Evolutionary conservation across 2,888 invertebrate species (phyloP), one percentile per base, ranked within the genome.

Genomic region (Stenichneumon culpator): DNA sequence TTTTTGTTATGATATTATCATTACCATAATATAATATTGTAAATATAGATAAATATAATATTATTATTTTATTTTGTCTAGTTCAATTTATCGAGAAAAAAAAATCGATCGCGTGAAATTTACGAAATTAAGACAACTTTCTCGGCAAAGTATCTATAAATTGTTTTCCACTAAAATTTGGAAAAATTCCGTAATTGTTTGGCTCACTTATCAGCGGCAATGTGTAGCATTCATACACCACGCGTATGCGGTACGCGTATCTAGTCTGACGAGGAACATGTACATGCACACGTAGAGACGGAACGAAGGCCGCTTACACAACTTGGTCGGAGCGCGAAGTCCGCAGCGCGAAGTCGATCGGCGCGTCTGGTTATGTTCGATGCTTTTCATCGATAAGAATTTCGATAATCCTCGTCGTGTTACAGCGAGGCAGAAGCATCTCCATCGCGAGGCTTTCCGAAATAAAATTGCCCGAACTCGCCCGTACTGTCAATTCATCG

Each of bases 321-420:
- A 72, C 36, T 50, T 16, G 50, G 22, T 36, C 50, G 22, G 5
- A n/a, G 79, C 72, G 39, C 79, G 65, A 79, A 79, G 79, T 79
- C 72, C 79, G 60, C 16, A 22, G 5, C 22, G 39, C 65, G 25
- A 65, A 72, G 65, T 39, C 72, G 60, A 79, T 65, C 72, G 65
- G 72, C 47, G 65, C 44, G 70, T 50, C 32, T 25, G 47, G 25
- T n/a, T 11, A 47, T n/a, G 44, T 69, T 78, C 70, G 70, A 79
- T 69, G 47, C 19, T 60, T 60, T 36, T 39, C n/a, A 22, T 79
- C 63, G 79, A 79, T 79, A 79, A 79, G 63, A 22, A 65, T 39
- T 47, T 47, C 19, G 9, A 57, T 14, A 14, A 57, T 57, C 14
- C 22, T 9, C 70, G 39, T 1, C 25, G 32, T 50, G 1, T 50